These are phyloP conservation scores for Phytoseiulus persimilis DNA, from an alignment of 2,888 invertebrate genomes.

Conservation along the genomic window DNA sequence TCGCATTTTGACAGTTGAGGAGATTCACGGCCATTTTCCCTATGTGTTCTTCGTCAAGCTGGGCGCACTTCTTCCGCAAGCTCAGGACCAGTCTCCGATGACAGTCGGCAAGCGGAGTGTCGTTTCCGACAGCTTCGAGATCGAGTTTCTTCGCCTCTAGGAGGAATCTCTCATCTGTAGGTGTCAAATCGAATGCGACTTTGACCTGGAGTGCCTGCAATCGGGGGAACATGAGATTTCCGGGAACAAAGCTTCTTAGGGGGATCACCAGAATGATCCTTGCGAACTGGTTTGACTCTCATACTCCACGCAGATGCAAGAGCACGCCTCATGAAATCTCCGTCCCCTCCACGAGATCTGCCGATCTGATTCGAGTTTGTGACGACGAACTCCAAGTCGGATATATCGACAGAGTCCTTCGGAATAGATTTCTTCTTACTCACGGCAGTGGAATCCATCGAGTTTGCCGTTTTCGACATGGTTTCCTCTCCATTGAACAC, in stretches of 20 bases:
- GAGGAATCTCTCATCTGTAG: slow-evolving; percentile 59
- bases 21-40: slow-evolving; percentile 61
- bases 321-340: too few relatives aligned
- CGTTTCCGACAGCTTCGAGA: slow-evolving; percentile 51
- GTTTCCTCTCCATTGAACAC: neutral
- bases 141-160: slow-evolving; percentile 58
- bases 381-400: too few relatives aligned
- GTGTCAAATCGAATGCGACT: slow-evolving; percentile 56
- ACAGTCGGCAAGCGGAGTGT: slow-evolving; percentile 58
- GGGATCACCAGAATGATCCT: too few relatives aligned
- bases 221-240: neutral
- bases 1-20: slow-evolving; percentile 61
- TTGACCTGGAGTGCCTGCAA: slow-evolving; percentile 14
- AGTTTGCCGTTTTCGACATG: neutral
- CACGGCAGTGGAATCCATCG: neutral
- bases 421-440: neutral
- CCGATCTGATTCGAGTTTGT: too few relatives aligned
- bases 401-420: neutral
- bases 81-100: slow-evolving; percentile 60
- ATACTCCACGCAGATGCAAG: too few relatives aligned
- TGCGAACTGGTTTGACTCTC: too few relatives aligned
- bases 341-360: too few relatives aligned
- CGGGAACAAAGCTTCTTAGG: neutral
- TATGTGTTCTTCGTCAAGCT: slow-evolving; percentile 60
- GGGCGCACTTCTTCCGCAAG: slow-evolving; percentile 57